Base-by-base conservation (phyloP, 2,888 invertebrate genomes). In the Resseliella maxima region DNA sequence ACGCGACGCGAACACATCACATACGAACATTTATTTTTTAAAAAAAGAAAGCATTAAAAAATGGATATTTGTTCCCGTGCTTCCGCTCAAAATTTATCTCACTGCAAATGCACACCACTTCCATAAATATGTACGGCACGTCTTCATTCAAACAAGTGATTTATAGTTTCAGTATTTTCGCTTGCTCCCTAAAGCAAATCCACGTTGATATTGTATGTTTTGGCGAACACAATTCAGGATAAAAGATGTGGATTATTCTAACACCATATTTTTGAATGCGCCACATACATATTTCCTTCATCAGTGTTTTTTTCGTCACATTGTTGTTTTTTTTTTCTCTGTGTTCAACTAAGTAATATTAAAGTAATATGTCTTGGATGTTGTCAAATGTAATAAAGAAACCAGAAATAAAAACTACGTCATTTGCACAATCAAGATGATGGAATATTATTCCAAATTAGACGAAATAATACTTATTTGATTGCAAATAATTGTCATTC, bases 61-160 rank as follows among this genome's bases (percentile, higher is more conserved):
- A 27, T n/a, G n/a, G n/a, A 59, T 24, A 59, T 59, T n/a, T 72
- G 31, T 35, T 72, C 31, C 15, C 72, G 31, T 6, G 31, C 31
- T 31, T 27, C 59, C 1, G 59, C 15, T 72, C 27, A 31, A 5
- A 31, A 31, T 31, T 27, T 35, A 1, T 15, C 72, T 3, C 50
- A 35, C 72, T 35, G 3, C 41, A 59, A 59, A 6, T 59, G 59
- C 24, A 59, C 59, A 59, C n/a, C 12, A 1, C 72, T 31, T 31
- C 12, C 15, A 72, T 59, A 31, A 72, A 31, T 72, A 72, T 72
- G 72, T 72, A 31, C 72, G 72, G 72, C 72, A 72, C 72, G 72
- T 72, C 35, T 5, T 31, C 35, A 72, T 31, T n/a, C 72, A n/a
- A 5, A 18, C 72, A 31, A 72, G 72, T 72, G 72, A 72, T 72